Evolutionary conservation across 2,797 vertebrate genomes (phyloP).

Genomic region (Dendrocincla tyrannina): DNA sequence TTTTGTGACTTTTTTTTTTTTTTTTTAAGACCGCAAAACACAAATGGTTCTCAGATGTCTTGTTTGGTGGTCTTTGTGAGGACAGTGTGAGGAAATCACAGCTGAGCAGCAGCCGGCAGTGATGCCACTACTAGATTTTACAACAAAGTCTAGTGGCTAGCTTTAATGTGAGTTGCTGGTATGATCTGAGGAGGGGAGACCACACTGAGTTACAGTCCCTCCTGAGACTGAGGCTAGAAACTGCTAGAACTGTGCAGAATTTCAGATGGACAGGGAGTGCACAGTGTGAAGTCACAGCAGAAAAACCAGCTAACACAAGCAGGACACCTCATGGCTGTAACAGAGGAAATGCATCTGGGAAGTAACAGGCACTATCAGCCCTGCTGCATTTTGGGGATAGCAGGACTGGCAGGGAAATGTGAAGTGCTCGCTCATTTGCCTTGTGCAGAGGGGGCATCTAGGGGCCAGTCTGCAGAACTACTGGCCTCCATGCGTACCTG

Average conservation of each 20-base stretch:
- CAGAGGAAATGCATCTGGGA: not conserved
- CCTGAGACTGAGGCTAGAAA: not conserved
- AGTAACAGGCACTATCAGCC: not conserved
- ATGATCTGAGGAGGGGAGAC: not conserved
- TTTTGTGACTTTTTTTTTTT: not conserved
- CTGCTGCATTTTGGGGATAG: not conserved
- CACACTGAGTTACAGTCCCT: not conserved
- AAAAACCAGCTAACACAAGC: not conserved
- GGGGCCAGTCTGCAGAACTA: not conserved
- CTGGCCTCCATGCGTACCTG: not conserved
- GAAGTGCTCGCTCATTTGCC: not conserved
- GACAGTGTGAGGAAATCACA: conserved; percentile 4
- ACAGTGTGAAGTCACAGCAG: not conserved
- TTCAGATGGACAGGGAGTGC: not conserved
- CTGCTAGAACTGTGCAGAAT: not conserved
- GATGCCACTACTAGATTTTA: not conserved
- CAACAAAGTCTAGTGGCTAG: not conserved
- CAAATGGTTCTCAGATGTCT: conserved; percentile 29
- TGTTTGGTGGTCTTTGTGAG: not conserved
- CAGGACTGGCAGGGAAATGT: not conserved
- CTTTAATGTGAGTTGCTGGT: not conserved
- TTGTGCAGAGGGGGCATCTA: conserved; percentile 38
- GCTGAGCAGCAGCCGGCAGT: conserved; percentile 9
- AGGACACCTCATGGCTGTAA: not conserved
- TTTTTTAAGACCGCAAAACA: not conserved